Percentiles rank a stretch among this genome's conserved stretches.
phyloP scores from a whole-genome alignment of 2,797 vertebrate species.

The Chelmon rostratus region DNA sequence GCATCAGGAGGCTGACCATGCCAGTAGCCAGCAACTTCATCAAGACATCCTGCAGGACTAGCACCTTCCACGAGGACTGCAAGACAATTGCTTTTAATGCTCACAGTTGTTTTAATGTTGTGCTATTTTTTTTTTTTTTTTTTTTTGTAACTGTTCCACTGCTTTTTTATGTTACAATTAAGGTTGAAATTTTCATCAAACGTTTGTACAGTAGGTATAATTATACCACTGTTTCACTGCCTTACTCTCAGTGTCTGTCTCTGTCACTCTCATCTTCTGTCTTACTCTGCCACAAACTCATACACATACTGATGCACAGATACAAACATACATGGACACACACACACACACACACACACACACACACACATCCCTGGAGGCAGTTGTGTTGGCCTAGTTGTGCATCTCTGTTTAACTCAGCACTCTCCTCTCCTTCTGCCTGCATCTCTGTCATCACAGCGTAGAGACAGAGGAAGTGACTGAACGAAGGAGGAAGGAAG shows the following conservation, averaged over 20 bases:
- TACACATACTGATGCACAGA: constrained; percentile 32
- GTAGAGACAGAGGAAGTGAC: constrained; percentile 49
- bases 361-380: constrained; percentile 71
- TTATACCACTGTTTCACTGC: constrained; percentile 43
- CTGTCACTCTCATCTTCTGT: constrained; percentile 48
- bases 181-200: constrained; percentile 2
- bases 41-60: background rate
- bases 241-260: constrained; percentile 46
- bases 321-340: constrained; percentile 35
- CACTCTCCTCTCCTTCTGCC: constrained; percentile 67
- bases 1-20: background rate
- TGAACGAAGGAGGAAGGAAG: constrained; percentile 32
- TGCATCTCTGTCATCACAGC: constrained; percentile 63
- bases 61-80: background rate
- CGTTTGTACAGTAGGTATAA: constrained; percentile 50
- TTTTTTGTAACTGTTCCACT: background rate
- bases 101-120: background rate
- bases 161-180: constrained; percentile 3
- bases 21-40: background rate
- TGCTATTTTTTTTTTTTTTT: background rate
- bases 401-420: constrained; percentile 77
- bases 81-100: background rate
- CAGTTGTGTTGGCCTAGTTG: constrained; percentile 79
- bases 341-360: constrained; percentile 39
- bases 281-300: constrained; percentile 32